Percentiles rank a stretch among this genome's conserved stretches.
phyloP scores from a whole-genome alignment of 2,888 invertebrate genomes.

The Epirrhoe alternata region DNA sequence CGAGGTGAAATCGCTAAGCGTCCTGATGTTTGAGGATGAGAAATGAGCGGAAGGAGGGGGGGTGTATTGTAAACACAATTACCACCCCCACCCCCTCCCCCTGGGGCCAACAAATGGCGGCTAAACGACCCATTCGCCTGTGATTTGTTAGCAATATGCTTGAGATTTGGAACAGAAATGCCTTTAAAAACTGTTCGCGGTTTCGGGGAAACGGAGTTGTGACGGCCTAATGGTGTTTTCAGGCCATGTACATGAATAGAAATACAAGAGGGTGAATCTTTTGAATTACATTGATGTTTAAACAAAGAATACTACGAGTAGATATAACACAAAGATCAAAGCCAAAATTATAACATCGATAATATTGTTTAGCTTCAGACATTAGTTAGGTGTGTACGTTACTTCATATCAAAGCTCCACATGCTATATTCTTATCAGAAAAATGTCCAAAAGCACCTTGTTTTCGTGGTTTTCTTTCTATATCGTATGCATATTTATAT shows the following conservation, averaged over 20 bases:
- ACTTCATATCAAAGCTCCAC: too few species aligned
- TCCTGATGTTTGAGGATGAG: conserved; percentile 76
- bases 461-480: too few species aligned
- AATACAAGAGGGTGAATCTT: not conserved
- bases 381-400: too few species aligned
- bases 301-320: too few species aligned
- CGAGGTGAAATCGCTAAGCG: conserved; percentile 77
- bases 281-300: too few species aligned
- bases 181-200: conserved; percentile 66
- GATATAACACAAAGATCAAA: too few species aligned
- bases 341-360: too few species aligned
- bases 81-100: conserved; percentile 62
- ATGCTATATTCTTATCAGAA: too few species aligned
- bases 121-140: conserved; percentile 83
- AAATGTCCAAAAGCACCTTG: too few species aligned
- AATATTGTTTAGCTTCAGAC: too few species aligned
- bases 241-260: conserved; percentile 12
- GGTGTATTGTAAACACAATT: conserved; percentile 78
- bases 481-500: too few species aligned
- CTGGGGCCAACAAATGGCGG: conserved; percentile 77
- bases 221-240: conserved; percentile 44
- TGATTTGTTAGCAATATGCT: conserved; percentile 85
- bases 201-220: conserved; percentile 51
- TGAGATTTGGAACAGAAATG: conserved; percentile 78
- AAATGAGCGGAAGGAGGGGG: conserved; percentile 72